phyloP scores from a whole-genome alignment of 2,113 vertebrate genomes.

The Hymenochirus boettgeri region DNA sequence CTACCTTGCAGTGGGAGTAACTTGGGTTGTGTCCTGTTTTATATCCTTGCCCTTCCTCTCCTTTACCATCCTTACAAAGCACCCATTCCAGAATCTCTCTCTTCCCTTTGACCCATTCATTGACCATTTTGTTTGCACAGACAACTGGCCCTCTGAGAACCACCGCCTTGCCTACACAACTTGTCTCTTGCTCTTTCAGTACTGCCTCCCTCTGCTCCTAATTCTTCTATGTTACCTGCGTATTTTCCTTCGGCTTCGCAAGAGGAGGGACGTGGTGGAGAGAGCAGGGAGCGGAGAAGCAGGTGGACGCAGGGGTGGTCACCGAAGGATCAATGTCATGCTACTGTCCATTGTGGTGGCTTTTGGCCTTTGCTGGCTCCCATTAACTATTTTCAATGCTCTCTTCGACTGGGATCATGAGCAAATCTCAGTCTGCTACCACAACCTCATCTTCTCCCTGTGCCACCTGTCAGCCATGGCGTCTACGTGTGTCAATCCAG shows the following conservation, averaged over 20 bases:
- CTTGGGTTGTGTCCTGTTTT: conserved; percentile 61
- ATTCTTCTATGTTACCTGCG: conserved; percentile 66
- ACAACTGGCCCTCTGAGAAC: conserved; percentile 61
- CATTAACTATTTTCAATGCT: conserved; percentile 67
- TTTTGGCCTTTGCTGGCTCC: conserved; percentile 68
- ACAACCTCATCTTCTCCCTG: conserved; percentile 67
- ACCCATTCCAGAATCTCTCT: conserved; percentile 64
- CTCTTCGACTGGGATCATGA: conserved; percentile 69
- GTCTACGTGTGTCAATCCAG: conserved; percentile 67
- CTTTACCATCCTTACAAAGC: conserved; percentile 62
- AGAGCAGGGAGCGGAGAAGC: conserved; percentile 46
- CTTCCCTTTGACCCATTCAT: conserved; percentile 59
- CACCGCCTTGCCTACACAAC: conserved; percentile 68
- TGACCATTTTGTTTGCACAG: conserved; percentile 64
- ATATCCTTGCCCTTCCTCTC: conserved; percentile 67
- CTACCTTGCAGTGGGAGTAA: conserved; percentile 61
- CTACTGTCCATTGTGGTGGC: conserved; percentile 61
- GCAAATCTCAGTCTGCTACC: conserved; percentile 61
- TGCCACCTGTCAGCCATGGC: conserved; percentile 67
- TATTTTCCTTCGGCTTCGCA: conserved; percentile 64
- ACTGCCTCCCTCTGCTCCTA: conserved; percentile 63
- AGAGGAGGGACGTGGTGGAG: conserved; percentile 63
- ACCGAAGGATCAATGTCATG: conserved; percentile 62
- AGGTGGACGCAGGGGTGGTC: conserved; percentile 45
- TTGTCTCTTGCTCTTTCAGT: conserved; percentile 66